Evolutionary conservation across 2,113 vertebrate species (phyloP), one percentile per base, ranked within the genome.

Genomic region (Heterotilapia buettikoferi): DNA sequence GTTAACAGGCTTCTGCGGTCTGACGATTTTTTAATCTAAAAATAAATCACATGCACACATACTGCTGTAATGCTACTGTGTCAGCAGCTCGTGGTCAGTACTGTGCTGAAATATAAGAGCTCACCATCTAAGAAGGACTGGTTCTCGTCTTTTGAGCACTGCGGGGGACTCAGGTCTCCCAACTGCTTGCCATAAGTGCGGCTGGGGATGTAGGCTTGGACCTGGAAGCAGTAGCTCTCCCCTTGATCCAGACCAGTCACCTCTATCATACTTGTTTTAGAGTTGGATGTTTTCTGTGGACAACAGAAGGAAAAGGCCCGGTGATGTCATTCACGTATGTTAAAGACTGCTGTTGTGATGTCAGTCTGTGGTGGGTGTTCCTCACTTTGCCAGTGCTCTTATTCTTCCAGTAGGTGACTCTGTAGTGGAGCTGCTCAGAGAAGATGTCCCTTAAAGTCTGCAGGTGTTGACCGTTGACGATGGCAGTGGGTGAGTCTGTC

Each of bases 351-450:
- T 76, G 6, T 0, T 50, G 43, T 8, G 43, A 50, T 19, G 21
- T 12, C 14, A n/a, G 24, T 5, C 5, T 7, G 24, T 26, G 19
- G 9, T 0, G 26, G 21, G 43, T 47, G 4, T 2, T 5, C 13
- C 95, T 96, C 87, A 99, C 98, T 97, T 96, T 98, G 87, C 98
- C 98, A 1, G 98, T 97, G 93, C 97, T 98, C 86, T 93, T 88
- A 2, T 97, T 97, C 93, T 91, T 98, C 92, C 96, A 94, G 47
- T 98, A 99, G 47, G 87, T 96, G 52, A 99, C 95, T 21, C 38
- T 97, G 19, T 99, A 99, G 66, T 88, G 85, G 29, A 99, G 92
- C 29, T 97, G 68, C 5, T 95, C 59, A 63, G 93, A 89, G 88
- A 98, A 99, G 87, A 99, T 91, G 5, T 98, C 97, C 56, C 95